Base-by-base conservation (phyloP, 2,888 invertebrate species). In the Malachius bipustulatus region DNA sequence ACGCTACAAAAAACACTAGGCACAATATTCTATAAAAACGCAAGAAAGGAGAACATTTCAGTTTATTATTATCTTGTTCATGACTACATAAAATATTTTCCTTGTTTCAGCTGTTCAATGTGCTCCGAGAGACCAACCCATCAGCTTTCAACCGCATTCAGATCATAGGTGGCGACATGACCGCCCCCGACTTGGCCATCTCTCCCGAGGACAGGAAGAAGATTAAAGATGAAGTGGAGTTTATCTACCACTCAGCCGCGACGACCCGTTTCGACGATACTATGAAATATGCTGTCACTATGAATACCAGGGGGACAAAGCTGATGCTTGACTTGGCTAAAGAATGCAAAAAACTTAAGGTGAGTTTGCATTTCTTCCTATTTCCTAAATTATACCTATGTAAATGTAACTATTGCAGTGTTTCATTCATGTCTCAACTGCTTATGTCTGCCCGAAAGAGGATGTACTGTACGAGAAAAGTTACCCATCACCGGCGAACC, bases 401-500 rank as follows among this genome's bases (percentile, higher is more conserved):
- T 19, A 8, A 19, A 9, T 28, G 4, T 14, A 8, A 37, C 35
- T 29, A 34, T 47, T 47, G n/a, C 32, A 55, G 53, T 35, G 48
- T 0, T 75, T 89, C 47, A 69, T 89, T 2, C 89, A 96, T 59
- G 80, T 93, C 0, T 91, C 91, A 0, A 94, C 94, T 0, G 80
- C 91, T 0, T 96, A 89, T 60, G 87, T 88, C 44, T 88, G 91
- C 56, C 89, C 91, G 52, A 80, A 85, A 46, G 72, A 83, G 47
- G 64, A 69, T 0, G 63, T 75, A 0, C 56, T 93, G 4, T 82
- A 87, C 47, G 94, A 94, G 60, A 72, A 70, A 33, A 65, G 79
- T 16, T 96, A 96, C 56, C 72, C 76, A 0, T 67, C 80, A 0
- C 59, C 60, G 4, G 57, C 56, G 12, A 44, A 59, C 42, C 54